phyloP scores from a whole-genome alignment of 2,888 invertebrate species.

The Mechanitis mazaeus region DNA sequence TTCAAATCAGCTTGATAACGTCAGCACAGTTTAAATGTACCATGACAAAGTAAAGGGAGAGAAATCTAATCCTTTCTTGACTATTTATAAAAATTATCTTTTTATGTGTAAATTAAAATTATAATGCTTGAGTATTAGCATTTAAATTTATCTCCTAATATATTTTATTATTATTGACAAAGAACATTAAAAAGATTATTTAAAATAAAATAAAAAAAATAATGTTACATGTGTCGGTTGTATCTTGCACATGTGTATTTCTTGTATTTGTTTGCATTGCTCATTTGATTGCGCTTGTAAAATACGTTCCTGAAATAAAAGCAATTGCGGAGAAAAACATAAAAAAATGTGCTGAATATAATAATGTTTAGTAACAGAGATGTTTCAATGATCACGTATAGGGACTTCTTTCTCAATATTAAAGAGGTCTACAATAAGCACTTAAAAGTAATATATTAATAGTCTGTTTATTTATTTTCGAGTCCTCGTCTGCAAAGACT shows the following conservation, averaged over 20 bases:
- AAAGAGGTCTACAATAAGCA: too few relatives aligned
- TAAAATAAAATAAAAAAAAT: slow-evolving; percentile 26
- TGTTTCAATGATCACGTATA: too few relatives aligned
- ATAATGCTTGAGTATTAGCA: too few relatives aligned
- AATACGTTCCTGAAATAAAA: slow-evolving; percentile 45
- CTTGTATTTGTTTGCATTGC: slow-evolving; percentile 41
- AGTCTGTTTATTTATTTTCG: too few relatives aligned
- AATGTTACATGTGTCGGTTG: slow-evolving; percentile 44
- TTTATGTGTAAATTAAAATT: too few relatives aligned
- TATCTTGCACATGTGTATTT: slow-evolving; percentile 49
- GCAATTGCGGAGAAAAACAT: not conserved
- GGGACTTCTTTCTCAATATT: too few relatives aligned
- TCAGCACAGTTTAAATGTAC: not conserved
- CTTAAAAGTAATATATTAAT: too few relatives aligned
- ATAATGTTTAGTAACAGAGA: too few relatives aligned
- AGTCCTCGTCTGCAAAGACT: too few relatives aligned
- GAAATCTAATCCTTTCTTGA: not conserved
- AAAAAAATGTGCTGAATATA: too few relatives aligned
- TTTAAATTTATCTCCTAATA: too few relatives aligned
- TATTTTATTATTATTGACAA: not conserved
- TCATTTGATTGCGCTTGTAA: slow-evolving; percentile 43
- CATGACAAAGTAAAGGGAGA: not conserved
- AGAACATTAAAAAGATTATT: slow-evolving; percentile 2
- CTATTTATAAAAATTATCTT: too few relatives aligned
- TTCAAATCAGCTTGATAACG: not conserved